Conservation (phyloP, 2,888 invertebrate genomes). For the Agriopis aurantiaria region DNA sequence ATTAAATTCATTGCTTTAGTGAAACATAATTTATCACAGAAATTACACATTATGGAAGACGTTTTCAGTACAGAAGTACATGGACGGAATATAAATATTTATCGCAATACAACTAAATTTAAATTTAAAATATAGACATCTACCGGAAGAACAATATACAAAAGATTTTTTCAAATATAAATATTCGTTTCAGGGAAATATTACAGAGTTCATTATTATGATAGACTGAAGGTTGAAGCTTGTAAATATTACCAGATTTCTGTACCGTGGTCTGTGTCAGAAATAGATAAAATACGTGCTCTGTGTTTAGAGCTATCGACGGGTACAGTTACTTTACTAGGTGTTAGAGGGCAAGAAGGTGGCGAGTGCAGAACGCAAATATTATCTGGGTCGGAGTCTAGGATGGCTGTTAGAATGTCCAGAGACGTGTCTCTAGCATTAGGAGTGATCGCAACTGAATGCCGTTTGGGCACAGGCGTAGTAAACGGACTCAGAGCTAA, state of each 20-base stretch:
- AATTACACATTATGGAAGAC: conserved; percentile 68
- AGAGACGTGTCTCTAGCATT: conserved; percentile 73
- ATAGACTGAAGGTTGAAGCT: conserved; percentile 34
- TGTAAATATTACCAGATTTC: conserved; percentile 90
- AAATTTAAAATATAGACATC: not conserved
- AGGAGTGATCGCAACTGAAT: conserved; percentile 73
- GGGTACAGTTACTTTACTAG: conserved; percentile 88
- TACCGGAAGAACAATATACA: conserved; percentile 26
- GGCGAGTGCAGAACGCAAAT: conserved; percentile 75
- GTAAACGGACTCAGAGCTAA: conserved; percentile 78
- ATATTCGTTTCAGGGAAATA: conserved; percentile 6
- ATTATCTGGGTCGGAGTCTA: conserved; percentile 81
- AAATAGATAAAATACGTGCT: conserved; percentile 88
- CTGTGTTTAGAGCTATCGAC: conserved; percentile 87
- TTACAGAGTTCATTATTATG: conserved; percentile 30
- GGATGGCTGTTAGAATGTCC: conserved; percentile 78
- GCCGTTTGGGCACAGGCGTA: conserved; percentile 76
- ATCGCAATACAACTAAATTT: conserved; percentile 9
- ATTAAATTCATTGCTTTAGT: conserved; percentile 49
- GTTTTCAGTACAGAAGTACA: conserved; percentile 54
- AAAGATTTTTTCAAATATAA: not conserved
- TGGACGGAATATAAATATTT: conserved; percentile 62
- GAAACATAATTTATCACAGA: conserved; percentile 70
- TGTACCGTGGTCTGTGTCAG: conserved; percentile 88
- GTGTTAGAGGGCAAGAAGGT: conserved; percentile 79